Evolutionary conservation across 2,888 invertebrate species (phyloP).

Genomic region (Erebia epiphron): DNA sequence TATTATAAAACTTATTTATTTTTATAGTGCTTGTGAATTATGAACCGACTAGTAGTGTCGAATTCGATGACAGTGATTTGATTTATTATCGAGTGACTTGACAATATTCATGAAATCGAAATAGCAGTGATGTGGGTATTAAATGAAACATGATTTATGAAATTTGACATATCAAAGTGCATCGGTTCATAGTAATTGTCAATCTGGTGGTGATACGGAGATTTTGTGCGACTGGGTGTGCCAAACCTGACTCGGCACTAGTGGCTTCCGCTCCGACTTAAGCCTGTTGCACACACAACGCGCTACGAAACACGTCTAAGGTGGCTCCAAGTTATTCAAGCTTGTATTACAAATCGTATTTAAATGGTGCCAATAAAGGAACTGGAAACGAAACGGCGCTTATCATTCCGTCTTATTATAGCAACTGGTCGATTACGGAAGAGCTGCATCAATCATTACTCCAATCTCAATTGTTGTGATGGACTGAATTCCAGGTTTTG

Average conservation of each 20-base stretch:
- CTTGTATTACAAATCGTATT: no score
- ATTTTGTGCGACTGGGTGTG: slow-evolving; percentile 48
- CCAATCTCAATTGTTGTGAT: no score
- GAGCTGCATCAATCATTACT: no score
- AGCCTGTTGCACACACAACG: slow-evolving; percentile 3
- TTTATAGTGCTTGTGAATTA: slow-evolving; percentile 47
- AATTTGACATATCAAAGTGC: slow-evolving; percentile 56
- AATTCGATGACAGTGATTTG: slow-evolving; percentile 12
- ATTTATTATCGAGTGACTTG: slow-evolving; percentile 44
- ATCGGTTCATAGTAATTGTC: slow-evolving; percentile 28
- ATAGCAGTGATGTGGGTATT: slow-evolving; percentile 25
- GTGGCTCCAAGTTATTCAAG: neutral
- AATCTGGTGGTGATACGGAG: slow-evolving; percentile 3
- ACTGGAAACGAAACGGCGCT: no score
- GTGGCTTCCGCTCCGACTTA: slow-evolving; percentile 49
- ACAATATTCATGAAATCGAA: slow-evolving; percentile 43
- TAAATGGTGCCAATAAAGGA: no score
- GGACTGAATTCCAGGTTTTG: no score
- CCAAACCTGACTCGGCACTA: slow-evolving; percentile 62
- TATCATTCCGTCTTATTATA: no score
- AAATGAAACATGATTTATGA: slow-evolving; percentile 40
- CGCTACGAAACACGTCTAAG: neutral
- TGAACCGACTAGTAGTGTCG: slow-evolving; percentile 2
- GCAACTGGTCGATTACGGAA: no score
- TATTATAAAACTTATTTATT: slow-evolving; percentile 54